These are phyloP conservation scores for Phyllostomus hastatus DNA, from an alignment of 2,113 vertebrate genomes.

Conservation along the genomic window DNA sequence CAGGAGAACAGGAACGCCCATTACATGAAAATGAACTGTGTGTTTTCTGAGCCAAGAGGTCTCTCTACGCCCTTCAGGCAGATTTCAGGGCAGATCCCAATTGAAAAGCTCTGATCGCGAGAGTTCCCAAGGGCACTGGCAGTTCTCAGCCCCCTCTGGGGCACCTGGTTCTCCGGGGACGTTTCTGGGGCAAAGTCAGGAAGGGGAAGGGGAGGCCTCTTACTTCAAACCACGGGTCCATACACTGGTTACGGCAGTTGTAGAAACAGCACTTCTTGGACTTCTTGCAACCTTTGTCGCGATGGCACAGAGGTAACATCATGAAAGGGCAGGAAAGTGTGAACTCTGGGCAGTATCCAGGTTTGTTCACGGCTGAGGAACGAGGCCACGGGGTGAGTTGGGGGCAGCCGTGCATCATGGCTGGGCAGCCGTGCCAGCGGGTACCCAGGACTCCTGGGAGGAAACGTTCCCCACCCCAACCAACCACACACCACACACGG, in stretches of 20 bases:
- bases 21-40: accelerated
- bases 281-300: not conserved
- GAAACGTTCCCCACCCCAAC: not conserved
- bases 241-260: not conserved
- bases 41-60: not conserved
- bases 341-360: conserved; percentile 39
- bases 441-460: accelerated
- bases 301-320: not conserved
- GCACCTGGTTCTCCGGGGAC: not conserved
- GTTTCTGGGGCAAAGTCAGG: too few species aligned
- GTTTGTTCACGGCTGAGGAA: not conserved
- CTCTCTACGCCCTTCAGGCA: not conserved
- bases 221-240: not conserved
- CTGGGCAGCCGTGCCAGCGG: not conserved
- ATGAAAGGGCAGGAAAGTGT: not conserved
- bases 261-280: conserved; percentile 47
- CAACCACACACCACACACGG: not conserved
- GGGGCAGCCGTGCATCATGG: not conserved
- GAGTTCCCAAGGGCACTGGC: not conserved
- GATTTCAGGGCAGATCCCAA: not conserved
- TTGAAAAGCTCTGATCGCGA: not conserved
- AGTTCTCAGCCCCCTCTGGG: too few species aligned
- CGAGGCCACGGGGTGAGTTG: not conserved
- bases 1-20: not conserved
- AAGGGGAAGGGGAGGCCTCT: not conserved